These are phyloP conservation scores for Paratrypauchen microcephalus DNA, from an alignment of 2,797 vertebrate genomes.

Conservation along the genomic window DNA sequence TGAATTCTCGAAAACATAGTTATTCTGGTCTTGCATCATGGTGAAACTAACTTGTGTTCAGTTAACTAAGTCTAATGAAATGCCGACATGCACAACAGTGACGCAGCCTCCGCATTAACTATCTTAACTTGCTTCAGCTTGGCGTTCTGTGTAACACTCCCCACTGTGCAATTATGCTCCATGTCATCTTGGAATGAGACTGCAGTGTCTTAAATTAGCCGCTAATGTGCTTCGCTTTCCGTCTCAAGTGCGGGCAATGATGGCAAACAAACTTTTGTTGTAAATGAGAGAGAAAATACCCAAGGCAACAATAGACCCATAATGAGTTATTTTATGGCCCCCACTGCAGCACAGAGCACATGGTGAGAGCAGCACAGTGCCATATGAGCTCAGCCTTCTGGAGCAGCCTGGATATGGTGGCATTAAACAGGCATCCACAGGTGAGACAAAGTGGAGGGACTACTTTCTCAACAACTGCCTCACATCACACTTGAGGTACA, in stretches of 20 bases:
- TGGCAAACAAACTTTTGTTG: conserved; percentile 21
- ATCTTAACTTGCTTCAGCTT: conserved; percentile 11
- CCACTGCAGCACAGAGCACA: conserved; percentile 21
- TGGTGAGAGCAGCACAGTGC: conserved; percentile 23
- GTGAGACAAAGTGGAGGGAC: conserved; percentile 27
- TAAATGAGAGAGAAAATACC: conserved; percentile 40
- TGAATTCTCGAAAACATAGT: neutral
- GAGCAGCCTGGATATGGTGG: conserved; percentile 15
- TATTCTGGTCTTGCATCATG: neutral
- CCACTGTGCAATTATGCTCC: conserved; percentile 1
- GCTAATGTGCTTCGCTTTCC: conserved; percentile 30
- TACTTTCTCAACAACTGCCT: neutral
- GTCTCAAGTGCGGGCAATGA: conserved; percentile 15
- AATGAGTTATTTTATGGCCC: conserved; percentile 39
- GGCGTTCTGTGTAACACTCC: conserved; percentile 14
- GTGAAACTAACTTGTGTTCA: neutral
- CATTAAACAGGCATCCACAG: conserved; percentile 39
- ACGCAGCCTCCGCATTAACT: conserved; percentile 10
- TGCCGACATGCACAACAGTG: neutral
- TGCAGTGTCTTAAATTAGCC: conserved; percentile 44
- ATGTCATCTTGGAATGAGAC: conserved; percentile 29
- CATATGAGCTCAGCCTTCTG: conserved; percentile 36
- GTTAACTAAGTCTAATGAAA: conserved; percentile 4
- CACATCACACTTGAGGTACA: no score
- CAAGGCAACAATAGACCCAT: conserved; percentile 30